Evolutionary conservation across 2,113 vertebrate species (phyloP).

Genomic region (Bucco capensis): DNA sequence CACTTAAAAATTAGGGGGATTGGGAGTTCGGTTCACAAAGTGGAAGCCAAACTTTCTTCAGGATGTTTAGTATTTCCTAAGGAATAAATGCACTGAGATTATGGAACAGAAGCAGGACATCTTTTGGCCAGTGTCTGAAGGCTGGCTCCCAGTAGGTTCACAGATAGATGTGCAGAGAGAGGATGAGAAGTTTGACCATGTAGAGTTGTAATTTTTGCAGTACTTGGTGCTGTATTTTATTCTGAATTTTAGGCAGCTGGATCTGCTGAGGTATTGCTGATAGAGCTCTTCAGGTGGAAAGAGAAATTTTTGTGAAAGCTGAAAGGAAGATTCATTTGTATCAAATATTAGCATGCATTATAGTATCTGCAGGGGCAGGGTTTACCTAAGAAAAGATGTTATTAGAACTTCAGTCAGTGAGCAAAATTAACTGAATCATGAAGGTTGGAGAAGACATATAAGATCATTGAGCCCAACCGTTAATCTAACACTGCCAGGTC

Average conservation of each 20-base stretch:
- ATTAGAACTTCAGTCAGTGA: not conserved
- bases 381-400: not conserved
- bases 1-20: not conserved
- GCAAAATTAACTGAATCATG: not conserved
- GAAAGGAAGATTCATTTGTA: not conserved
- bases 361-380: accelerated
- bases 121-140: not conserved
- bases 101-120: not conserved
- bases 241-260: not conserved
- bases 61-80: not conserved
- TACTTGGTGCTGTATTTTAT: not conserved
- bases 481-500: no score
- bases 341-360: not conserved
- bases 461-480: no score
- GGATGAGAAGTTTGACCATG: not conserved
- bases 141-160: not conserved
- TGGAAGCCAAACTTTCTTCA: not conserved
- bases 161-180: not conserved
- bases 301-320: not conserved
- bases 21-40: not conserved
- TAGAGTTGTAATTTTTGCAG: not conserved
- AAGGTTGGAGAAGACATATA: no score
- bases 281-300: not conserved
- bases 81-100: not conserved
- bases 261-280: not conserved